Conservation (phyloP, 2,888 invertebrate genomes). For the Pristionchus arcanus region DNA sequence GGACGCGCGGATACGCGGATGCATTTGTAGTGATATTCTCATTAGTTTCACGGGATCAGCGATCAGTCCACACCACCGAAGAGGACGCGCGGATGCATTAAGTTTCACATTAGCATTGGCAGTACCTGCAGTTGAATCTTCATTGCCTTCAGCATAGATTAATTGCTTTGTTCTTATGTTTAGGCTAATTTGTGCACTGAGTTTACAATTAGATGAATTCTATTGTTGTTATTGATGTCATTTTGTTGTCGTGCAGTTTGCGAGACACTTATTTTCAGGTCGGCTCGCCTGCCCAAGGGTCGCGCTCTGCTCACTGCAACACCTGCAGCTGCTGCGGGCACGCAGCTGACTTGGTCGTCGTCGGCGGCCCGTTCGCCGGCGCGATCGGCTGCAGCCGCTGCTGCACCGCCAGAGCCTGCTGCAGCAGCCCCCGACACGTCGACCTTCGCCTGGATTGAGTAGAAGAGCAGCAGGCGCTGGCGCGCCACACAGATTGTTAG, state of each 20-base stretch:
- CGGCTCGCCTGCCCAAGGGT: neutral
- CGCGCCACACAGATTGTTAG: constrained; percentile 2
- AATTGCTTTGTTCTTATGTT: too few species aligned
- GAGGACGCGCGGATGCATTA: neutral
- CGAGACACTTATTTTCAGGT: neutral
- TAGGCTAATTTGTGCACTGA: too few species aligned
- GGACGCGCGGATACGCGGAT: neutral
- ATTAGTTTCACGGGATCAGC: too few species aligned
- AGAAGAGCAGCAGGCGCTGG: neutral
- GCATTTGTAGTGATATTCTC: too few species aligned
- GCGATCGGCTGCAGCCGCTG: neutral
- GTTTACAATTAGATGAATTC: too few species aligned
- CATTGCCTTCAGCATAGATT: too few species aligned
- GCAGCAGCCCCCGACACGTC: constrained; percentile 31
- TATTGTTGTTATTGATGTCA: too few species aligned
- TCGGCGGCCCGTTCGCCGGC: neutral
- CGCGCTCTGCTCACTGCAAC: constrained; percentile 26
- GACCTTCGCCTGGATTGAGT: constrained; percentile 48
- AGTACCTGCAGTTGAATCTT: neutral
- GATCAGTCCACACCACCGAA: too few species aligned
- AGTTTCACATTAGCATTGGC: neutral
- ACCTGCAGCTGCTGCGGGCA: neutral
- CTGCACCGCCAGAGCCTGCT: neutral
- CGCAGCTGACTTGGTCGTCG: neutral
- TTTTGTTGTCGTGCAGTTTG: neutral